Conservation (phyloP, 2,113 vertebrate species). For the Ptilonorhynchus violaceus region DNA sequence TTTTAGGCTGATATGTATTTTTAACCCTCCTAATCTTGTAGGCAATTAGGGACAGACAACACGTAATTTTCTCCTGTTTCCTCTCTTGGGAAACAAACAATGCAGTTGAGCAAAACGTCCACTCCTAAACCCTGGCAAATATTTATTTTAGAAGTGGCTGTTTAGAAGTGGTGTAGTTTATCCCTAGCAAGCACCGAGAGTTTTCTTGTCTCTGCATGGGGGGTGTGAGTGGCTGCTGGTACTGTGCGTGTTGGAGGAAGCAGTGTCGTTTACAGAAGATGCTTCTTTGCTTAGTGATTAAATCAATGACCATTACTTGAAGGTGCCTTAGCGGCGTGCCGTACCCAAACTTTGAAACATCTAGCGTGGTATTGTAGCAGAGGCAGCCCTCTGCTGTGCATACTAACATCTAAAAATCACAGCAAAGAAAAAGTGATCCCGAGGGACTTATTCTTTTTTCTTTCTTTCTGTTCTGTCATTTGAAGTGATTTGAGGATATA, state of each 20-base stretch:
- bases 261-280: conserved; percentile 37
- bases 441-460: not conserved
- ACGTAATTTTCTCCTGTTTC: conserved; percentile 5
- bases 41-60: conserved; percentile 40
- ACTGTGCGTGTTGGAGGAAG: not conserved
- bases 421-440: not conserved
- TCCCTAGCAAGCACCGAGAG: not conserved
- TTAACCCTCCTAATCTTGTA: conserved; percentile 54
- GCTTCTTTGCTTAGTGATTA: conserved; percentile 11
- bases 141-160: conserved; percentile 48
- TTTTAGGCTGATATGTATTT: conserved; percentile 62
- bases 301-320: not conserved
- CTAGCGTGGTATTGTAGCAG: not conserved
- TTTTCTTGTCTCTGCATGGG: conserved; percentile 13
- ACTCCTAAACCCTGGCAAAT: conserved; percentile 51
- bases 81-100: not conserved
- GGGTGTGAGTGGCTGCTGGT: conserved; percentile 32
- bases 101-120: conserved; percentile 32
- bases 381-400: conserved; percentile 24
- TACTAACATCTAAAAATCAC: not conserved
- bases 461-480: not conserved
- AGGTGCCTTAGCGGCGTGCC: conserved; percentile 30
- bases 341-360: conserved; percentile 14
- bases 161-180: conserved; percentile 2
- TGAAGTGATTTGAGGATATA: not conserved